Evolutionary conservation across 2,113 vertebrate species (phyloP).

Genomic region (Pseudopodoces humilis): DNA sequence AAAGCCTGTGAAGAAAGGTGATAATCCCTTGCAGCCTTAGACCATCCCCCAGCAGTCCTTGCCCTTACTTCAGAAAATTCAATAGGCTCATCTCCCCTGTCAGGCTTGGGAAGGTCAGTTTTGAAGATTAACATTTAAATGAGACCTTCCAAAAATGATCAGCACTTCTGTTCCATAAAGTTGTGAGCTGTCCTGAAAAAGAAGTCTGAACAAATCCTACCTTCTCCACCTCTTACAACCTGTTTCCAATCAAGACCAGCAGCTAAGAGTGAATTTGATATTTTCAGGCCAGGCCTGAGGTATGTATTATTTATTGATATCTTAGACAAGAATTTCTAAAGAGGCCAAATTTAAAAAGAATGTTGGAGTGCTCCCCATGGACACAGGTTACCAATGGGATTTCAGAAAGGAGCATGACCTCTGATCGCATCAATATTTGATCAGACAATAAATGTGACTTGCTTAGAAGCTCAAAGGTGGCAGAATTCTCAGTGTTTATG

Average conservation of each 20-base stretch:
- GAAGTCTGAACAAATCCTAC: not conserved
- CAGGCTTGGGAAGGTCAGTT: not conserved
- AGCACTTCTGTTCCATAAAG: not conserved
- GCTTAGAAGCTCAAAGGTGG: conserved; percentile 22
- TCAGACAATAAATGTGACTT: conserved; percentile 30
- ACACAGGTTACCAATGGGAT: conserved; percentile 45
- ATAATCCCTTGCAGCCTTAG: not conserved
- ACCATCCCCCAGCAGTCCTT: not conserved
- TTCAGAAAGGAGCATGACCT: conserved; percentile 57
- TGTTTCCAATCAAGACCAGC: not conserved
- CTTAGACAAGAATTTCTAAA: conserved; percentile 19
- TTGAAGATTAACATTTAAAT: not conserved
- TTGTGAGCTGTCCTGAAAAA: not conserved
- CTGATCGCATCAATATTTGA: conserved; percentile 66
- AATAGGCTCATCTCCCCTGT: not conserved
- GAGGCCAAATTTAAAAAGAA: conserved; percentile 1
- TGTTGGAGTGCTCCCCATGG: not conserved
- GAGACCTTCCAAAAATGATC: not conserved
- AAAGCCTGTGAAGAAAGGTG: not conserved
- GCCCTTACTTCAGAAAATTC: not conserved
- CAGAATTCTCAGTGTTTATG: conserved; percentile 27
- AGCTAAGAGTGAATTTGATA: not conserved
- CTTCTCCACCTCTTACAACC: not conserved
- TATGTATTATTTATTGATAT: not conserved
- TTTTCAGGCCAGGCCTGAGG: not conserved